Conservation (phyloP, 2,113 vertebrate genomes). For the Paramisgurnus dabryanus region DNA sequence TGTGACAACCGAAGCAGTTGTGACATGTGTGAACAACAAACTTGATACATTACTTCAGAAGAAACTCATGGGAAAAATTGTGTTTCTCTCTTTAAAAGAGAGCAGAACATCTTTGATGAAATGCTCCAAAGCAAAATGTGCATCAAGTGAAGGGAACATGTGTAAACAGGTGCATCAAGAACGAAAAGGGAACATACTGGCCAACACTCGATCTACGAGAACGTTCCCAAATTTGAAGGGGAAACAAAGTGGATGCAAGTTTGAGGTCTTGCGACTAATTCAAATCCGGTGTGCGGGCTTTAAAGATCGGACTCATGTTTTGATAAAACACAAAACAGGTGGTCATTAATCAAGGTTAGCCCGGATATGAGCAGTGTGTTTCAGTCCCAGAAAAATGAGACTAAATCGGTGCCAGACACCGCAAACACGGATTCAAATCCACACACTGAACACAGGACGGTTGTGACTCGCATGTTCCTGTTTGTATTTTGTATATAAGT, state of each 20-base stretch:
- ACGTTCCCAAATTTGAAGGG: slow-evolving; percentile 32
- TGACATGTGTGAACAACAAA: neutral
- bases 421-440: slow-evolving; percentile 1
- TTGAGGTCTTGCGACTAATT: slow-evolving; percentile 52
- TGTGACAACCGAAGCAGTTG: slow-evolving; percentile 14
- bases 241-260: slow-evolving; percentile 33
- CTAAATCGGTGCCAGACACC: slow-evolving; percentile 50
- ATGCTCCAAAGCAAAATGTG: neutral
- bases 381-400: slow-evolving; percentile 38
- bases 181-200: neutral
- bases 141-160: slow-evolving; percentile 4
- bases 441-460: neutral
- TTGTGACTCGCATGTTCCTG: slow-evolving; percentile 18
- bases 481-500: neutral
- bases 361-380: slow-evolving; percentile 44
- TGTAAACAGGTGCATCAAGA: slow-evolving; percentile 11
- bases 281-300: slow-evolving; percentile 42
- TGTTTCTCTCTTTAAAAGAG: neutral
- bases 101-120: neutral
- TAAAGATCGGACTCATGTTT: slow-evolving; percentile 41
- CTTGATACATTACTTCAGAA: neutral
- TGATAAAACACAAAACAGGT: slow-evolving; percentile 67
- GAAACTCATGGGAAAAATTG: slow-evolving; percentile 11
- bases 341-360: slow-evolving; percentile 59
- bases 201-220: slow-evolving; percentile 24